Conservation (phyloP, 2,888 invertebrate genomes). For the Eumerus sabulonum region DNA sequence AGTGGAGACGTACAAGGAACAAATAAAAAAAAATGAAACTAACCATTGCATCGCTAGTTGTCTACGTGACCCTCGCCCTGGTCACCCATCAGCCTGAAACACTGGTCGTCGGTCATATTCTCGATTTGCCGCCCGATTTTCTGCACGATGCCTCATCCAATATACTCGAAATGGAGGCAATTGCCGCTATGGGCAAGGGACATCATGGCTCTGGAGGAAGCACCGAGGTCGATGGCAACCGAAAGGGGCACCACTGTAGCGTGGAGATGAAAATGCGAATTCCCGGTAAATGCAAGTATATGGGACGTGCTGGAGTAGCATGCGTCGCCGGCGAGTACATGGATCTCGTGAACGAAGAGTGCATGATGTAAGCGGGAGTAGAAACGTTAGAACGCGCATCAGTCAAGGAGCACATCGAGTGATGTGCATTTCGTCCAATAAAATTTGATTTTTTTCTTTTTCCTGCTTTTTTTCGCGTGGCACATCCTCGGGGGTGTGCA, state of each 20-base stretch:
- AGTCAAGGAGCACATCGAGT: too few species aligned
- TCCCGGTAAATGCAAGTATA: conserved; percentile 74
- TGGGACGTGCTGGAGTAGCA: conserved; percentile 74
- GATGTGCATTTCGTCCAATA: too few species aligned
- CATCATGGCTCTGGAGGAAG: conserved; percentile 3
- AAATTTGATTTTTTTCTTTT: too few species aligned
- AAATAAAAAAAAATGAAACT: conserved; percentile 50
- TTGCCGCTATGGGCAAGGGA: conserved; percentile 46
- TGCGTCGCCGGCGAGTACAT: conserved; percentile 77
- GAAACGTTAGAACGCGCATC: too few species aligned
- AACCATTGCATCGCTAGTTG: conserved; percentile 39
- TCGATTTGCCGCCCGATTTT: conserved; percentile 59
- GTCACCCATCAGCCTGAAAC: conserved; percentile 40
- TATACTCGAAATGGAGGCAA: conserved; percentile 58
- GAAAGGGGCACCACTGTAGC: conserved; percentile 71
- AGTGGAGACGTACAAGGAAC: background rate
- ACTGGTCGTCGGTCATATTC: conserved; percentile 39
- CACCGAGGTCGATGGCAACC: conserved; percentile 37
- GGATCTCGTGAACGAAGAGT: conserved; percentile 73
- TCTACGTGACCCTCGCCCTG: conserved; percentile 55
- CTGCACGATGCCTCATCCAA: conserved; percentile 56
- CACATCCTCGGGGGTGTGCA: too few species aligned
- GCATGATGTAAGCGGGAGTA: conserved; percentile 66
- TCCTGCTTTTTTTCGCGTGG: too few species aligned
- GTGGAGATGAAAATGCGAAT: conserved; percentile 76